Percentiles rank a stretch among this genome's conserved stretches.
Conservation (phyloP, 2,113 vertebrate genomes). For the Abramis brama region DNA sequence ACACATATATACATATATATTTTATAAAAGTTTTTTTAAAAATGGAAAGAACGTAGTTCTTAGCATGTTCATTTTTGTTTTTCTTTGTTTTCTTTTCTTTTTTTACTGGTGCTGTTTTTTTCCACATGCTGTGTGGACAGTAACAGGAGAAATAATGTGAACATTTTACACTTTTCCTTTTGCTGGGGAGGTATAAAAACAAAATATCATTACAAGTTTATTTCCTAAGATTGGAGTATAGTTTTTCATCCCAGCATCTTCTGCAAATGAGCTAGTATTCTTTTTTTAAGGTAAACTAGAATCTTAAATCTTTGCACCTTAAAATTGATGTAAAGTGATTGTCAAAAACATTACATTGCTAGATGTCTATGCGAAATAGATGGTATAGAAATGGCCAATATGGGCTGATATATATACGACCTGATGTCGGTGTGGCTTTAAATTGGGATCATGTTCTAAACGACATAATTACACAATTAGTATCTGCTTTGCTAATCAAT, state of each 20-base stretch:
- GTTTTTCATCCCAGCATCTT: conserved; percentile 62
- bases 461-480: conserved; percentile 16
- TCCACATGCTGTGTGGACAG: conserved; percentile 69
- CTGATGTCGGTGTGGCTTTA: conserved; percentile 45
- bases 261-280: conserved; percentile 59
- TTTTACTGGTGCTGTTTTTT: conserved; percentile 76
- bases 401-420: conserved; percentile 6
- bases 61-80: conserved; percentile 71
- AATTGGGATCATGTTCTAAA: conserved; percentile 42
- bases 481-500: conserved; percentile 33
- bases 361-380: conserved; percentile 29
- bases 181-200: conserved; percentile 70
- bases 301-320: conserved; percentile 75
- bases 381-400: conserved; percentile 18
- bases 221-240: conserved; percentile 69
- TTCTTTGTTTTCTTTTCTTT: conserved; percentile 54
- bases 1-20: conserved; percentile 82
- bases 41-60: conserved; percentile 79
- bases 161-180: conserved; percentile 76
- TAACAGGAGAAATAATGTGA: conserved; percentile 76
- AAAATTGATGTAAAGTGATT: conserved; percentile 75
- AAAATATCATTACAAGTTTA: conserved; percentile 56
- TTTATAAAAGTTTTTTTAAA: conserved; percentile 84
- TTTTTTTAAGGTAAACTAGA: conserved; percentile 65
- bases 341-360: conserved; percentile 55